Percentiles rank a stretch among this genome's conserved stretches.
phyloP scores from a whole-genome alignment of 2,888 invertebrate species.

The Scaptomyza reducta region DNA sequence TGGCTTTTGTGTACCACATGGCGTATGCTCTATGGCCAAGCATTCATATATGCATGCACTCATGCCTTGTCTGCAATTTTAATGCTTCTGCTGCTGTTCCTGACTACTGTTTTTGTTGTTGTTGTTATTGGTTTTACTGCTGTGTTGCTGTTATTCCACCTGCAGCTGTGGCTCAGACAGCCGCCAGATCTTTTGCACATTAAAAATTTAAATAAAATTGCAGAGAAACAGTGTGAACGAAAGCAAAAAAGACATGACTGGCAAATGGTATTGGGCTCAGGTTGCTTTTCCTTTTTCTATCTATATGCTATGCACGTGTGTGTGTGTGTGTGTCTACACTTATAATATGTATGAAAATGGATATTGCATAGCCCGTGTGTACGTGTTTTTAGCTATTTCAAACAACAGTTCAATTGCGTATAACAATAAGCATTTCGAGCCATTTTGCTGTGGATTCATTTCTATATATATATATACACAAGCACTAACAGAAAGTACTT shows the following conservation, averaged over 20 bases:
- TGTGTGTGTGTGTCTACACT: slow-evolving; percentile 7
- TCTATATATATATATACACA: slow-evolving; percentile 1
- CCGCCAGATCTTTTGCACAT: slow-evolving; percentile 68
- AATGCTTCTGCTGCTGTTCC: slow-evolving; percentile 39
- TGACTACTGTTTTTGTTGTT: slow-evolving; percentile 18
- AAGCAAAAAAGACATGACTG: slow-evolving; percentile 28
- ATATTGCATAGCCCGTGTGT: slow-evolving; percentile 25
- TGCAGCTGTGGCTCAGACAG: slow-evolving; percentile 69
- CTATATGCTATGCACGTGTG: not conserved
- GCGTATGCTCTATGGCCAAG: slow-evolving; percentile 64
- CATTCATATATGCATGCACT: slow-evolving; percentile 49
- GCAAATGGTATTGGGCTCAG: slow-evolving; percentile 14
- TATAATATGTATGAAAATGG: slow-evolving; percentile 44
- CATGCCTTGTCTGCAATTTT: slow-evolving; percentile 70
- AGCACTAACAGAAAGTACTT: not conserved
- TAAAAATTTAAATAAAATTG: slow-evolving; percentile 76
- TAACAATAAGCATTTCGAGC: slow-evolving; percentile 38
- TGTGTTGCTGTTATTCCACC: slow-evolving; percentile 53
- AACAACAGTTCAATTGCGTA: slow-evolving; percentile 49
- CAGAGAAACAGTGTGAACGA: slow-evolving; percentile 51
- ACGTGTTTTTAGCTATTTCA: slow-evolving; percentile 22
- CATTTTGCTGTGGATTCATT: slow-evolving; percentile 14
- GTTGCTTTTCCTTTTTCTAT: not conserved
- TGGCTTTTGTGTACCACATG: slow-evolving; percentile 57
- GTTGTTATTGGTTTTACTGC: slow-evolving; percentile 23